Evolutionary conservation across 2,888 invertebrate species (phyloP), one percentile per base, ranked within the genome.

Genomic region (Tetropium fuscum): DNA sequence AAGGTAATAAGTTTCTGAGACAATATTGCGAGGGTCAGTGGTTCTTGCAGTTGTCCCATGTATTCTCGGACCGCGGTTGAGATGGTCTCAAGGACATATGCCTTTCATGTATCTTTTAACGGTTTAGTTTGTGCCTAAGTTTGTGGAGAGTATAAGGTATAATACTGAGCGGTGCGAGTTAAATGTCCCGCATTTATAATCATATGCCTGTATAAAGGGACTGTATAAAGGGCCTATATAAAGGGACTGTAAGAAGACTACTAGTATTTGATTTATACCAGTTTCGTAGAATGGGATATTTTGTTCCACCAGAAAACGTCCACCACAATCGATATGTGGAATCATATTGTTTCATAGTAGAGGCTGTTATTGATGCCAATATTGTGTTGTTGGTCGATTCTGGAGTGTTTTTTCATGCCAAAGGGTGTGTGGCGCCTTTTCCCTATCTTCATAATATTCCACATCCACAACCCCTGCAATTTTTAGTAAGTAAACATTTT

Each of bases 1-100:
- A 72, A 51, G 1, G 68, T 71, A 7, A 67, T 48, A 10, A 65
- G 38, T 53, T 72, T 74, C 38, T 61, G 63, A 0, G 66, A 54
- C 5, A 64, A 20, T 18, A 20, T 6, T 27, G 45, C 15, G 3
- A 60, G 27, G 30, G n/a, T 43, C 0, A 45, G 10, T 22, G n/a
- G 8, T n/a, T 27, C n/a, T 4, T 32, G 32, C 11, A 41, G n/a
- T 7, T n/a, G 20, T 72, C 66, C 70, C 70, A 70, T 2, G 69
- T 70, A 4, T 13, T 20, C 19, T 63, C 22, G 30, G 63, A 68
- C 30, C 54, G 60, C 2, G 68, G 66, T 45, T 32, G 16, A 22
- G 58, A 15, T 45, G 72, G 68, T n/a, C 67, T 16, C 1, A 58
- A 36, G 60, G 47, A 43, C 60, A 66, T 8, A 66, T 44, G 3